These are phyloP conservation scores for Apamea epomidion DNA, from an alignment of 2,888 invertebrate genomes.

Conservation along the genomic window DNA sequence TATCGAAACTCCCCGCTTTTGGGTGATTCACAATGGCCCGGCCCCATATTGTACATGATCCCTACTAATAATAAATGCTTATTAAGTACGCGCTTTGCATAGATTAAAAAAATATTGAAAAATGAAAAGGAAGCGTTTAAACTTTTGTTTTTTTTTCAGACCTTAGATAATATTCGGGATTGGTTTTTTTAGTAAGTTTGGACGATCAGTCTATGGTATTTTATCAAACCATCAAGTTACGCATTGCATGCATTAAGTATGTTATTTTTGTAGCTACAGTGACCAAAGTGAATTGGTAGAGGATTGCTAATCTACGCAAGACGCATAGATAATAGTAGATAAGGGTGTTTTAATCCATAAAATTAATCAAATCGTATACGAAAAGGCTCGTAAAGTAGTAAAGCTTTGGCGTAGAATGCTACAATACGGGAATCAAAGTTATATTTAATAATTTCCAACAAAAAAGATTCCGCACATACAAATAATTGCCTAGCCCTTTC, in stretches of 20 bases:
- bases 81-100: constrained; percentile 65
- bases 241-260: background rate
- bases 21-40: constrained; percentile 78
- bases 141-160: constrained; percentile 13
- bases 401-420: background rate
- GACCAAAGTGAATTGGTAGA: background rate
- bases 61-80: constrained; percentile 75
- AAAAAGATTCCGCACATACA: constrained; percentile 3
- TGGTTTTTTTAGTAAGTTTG: background rate
- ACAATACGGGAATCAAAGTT: background rate
- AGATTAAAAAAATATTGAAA: constrained; percentile 42
- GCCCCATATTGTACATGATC: constrained; percentile 77
- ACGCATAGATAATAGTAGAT: too few relatives aligned
- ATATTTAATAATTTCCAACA: background rate
- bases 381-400: background rate
- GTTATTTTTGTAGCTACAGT: background rate
- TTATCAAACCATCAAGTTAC: background rate
- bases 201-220: background rate
- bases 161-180: constrained; percentile 23
- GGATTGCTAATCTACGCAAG: background rate
- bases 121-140: constrained; percentile 20
- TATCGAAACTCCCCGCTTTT: constrained; percentile 82
- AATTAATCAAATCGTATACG: background rate
- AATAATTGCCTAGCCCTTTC: constrained; percentile 15
- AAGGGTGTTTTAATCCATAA: background rate